Conservation (phyloP, 2,113 vertebrate species). For the Ceuthmochares aereus region DNA sequence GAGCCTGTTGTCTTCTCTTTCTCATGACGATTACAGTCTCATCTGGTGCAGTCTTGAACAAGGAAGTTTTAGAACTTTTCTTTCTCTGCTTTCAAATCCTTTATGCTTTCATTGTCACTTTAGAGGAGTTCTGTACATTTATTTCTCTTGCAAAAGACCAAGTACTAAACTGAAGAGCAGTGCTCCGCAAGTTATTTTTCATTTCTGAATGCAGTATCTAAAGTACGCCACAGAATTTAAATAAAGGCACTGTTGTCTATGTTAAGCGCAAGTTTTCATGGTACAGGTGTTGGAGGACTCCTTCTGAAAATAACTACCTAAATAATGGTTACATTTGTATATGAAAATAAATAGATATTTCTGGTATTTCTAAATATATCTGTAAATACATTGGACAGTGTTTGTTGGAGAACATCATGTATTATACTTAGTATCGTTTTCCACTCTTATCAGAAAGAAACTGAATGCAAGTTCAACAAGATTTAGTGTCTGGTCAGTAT, state of each 20-base stretch:
- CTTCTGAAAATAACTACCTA: background rate
- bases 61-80: background rate
- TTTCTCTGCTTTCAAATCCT: background rate
- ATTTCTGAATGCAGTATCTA: background rate
- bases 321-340: background rate
- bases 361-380: background rate
- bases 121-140: background rate
- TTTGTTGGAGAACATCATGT: background rate
- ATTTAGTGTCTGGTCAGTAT: background rate
- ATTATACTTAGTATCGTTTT: background rate
- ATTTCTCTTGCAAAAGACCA: background rate
- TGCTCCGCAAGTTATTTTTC: background rate
- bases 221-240: background rate
- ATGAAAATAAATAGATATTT: background rate
- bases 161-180: background rate
- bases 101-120: background rate
- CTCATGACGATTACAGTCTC: background rate
- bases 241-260: background rate
- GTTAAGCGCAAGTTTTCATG: background rate
- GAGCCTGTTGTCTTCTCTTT: background rate
- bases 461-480: background rate
- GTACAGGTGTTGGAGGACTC: background rate
- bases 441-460: background rate
- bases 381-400: background rate
- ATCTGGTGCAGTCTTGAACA: background rate